These are phyloP conservation scores for Fragum fragum DNA, from an alignment of 2,888 invertebrate species.

Conservation along the genomic window DNA sequence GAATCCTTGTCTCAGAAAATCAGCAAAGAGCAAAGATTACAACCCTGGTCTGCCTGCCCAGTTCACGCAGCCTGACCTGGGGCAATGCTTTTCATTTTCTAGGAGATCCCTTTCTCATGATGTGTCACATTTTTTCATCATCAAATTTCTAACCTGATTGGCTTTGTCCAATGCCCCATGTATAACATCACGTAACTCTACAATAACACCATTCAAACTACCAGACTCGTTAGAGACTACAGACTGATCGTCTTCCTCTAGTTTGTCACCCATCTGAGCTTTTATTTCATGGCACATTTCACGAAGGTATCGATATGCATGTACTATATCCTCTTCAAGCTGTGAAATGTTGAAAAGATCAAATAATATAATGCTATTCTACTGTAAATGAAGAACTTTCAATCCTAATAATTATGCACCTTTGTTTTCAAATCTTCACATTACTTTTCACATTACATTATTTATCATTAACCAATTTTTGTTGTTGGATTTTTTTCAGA, in stretches of 20 bases:
- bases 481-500: no score
- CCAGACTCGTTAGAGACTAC: slow-evolving; percentile 56
- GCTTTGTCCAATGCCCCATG: slow-evolving; percentile 71
- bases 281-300: slow-evolving; percentile 84
- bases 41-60: not conserved
- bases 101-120: not conserved
- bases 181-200: slow-evolving; percentile 81
- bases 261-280: slow-evolving; percentile 51
- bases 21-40: not conserved
- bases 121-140: not conserved
- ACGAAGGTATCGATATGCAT: slow-evolving; percentile 87
- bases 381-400: no score
- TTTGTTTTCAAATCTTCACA: no score
- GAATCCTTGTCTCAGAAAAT: not conserved
- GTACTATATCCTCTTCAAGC: slow-evolving; percentile 87
- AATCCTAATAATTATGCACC: no score
- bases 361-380: no score
- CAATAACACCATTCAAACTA: slow-evolving; percentile 69
- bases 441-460: no score
- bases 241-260: slow-evolving; percentile 39
- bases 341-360: slow-evolving; percentile 71
- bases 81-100: not conserved
- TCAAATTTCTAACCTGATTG: slow-evolving; percentile 51
- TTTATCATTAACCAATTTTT: no score
- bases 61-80: not conserved